These are phyloP conservation scores for Struthidea cinerea DNA, from an alignment of 2,113 vertebrate genomes.

Conservation along the genomic window DNA sequence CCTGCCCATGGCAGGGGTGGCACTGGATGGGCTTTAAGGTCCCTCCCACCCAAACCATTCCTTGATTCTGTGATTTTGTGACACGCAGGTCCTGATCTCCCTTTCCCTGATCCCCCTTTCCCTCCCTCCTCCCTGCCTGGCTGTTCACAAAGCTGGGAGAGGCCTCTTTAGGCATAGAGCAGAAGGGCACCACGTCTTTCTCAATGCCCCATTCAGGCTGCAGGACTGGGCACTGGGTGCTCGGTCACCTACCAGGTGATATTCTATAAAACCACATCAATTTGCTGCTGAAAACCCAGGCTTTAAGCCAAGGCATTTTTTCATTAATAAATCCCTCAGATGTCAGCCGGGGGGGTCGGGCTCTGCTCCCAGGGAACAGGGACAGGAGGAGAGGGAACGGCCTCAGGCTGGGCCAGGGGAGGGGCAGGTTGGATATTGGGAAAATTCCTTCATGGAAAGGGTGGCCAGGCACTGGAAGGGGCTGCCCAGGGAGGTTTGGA, in stretches of 20 bases:
- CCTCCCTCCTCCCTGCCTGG: not conserved
- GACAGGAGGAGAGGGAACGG: not conserved
- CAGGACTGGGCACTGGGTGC: not conserved
- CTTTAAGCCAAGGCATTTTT: not conserved
- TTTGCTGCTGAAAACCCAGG: not conserved
- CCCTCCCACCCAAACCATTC: not conserved
- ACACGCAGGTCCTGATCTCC: not conserved
- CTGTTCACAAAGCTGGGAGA: not conserved
- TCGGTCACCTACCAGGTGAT: not conserved
- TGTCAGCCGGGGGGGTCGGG: not conserved
- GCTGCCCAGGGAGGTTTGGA: not conserved
- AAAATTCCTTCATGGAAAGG: not conserved
- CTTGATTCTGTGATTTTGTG: not conserved
- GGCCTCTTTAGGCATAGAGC: not conserved
- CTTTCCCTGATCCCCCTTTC: not conserved
- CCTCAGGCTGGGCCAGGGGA: not conserved
- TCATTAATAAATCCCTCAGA: not conserved
- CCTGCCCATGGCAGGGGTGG: not conserved
- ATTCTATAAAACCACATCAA: not conserved
- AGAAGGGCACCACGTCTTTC: not conserved
- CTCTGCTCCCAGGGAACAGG: not conserved
- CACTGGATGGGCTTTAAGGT: accelerated
- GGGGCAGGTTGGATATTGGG: accelerated
- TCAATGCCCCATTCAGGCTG: not conserved
- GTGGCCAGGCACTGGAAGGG: not conserved